Conservation (phyloP, 2,797 vertebrate genomes). For the Gallinago stenura region DNA sequence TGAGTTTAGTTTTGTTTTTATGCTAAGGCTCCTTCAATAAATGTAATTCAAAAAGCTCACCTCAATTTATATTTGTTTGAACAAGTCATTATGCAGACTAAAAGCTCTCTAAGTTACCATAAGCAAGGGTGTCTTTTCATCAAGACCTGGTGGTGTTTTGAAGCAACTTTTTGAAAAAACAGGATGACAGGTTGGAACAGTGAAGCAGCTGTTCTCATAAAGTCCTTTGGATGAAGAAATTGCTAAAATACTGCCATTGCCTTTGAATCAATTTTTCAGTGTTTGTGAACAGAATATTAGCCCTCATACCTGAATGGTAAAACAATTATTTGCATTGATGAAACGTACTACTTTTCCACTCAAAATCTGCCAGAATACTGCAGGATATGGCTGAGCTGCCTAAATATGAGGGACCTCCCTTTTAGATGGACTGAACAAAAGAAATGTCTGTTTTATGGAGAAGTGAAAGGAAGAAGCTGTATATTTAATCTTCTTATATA, state of each 20-base stretch:
- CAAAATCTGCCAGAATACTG: background rate
- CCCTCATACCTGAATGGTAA: background rate
- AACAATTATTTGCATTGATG: fast-evolving
- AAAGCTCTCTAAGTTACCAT: background rate
- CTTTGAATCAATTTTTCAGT: background rate
- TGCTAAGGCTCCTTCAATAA: background rate
- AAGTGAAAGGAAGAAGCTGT: background rate
- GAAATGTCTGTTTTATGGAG: background rate
- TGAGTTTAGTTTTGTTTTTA: background rate
- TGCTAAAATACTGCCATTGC: background rate
- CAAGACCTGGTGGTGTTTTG: background rate
- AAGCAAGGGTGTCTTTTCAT: background rate
- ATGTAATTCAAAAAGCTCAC: background rate
- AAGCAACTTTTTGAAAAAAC: background rate
- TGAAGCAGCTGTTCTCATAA: background rate
- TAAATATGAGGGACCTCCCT: background rate
- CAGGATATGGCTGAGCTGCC: background rate
- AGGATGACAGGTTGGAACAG: background rate
- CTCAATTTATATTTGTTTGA: background rate
- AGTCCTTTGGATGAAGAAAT: background rate
- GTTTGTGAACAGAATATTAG: background rate
- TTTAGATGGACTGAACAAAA: background rate
- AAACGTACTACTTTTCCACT: background rate
- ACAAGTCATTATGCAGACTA: background rate
- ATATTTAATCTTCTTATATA: background rate